A percentile compares a stretch with the other conserved stretches of the same genome.
Conservation (phyloP, 2,888 invertebrate genomes). For the Cybosia mesomella region DNA sequence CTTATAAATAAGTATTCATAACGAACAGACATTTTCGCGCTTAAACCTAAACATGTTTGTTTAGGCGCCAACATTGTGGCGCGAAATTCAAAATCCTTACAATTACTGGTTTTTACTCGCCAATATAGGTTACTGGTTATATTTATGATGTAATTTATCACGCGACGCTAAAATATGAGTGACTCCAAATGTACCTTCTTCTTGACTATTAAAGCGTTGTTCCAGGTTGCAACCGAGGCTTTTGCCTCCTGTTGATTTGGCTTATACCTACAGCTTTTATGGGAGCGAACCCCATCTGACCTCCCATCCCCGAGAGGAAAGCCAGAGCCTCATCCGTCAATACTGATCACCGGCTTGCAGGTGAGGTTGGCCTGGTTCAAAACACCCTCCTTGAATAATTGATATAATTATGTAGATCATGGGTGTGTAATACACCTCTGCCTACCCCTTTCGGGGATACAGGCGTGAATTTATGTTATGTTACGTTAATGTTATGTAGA, state of each 20-base stretch:
- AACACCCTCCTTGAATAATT: not conserved
- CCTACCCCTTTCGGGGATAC: too few species aligned
- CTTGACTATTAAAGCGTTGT: not conserved
- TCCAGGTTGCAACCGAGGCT: not conserved
- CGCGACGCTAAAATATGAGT: not conserved
- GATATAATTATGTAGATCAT: too few species aligned
- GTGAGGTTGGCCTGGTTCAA: not conserved
- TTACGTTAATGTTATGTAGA: too few species aligned
- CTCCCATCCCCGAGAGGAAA: too few species aligned
- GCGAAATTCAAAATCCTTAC: not conserved
- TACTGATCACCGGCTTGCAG: not conserved
- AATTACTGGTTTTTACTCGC: slow-evolving; percentile 6
- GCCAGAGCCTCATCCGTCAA: not conserved
- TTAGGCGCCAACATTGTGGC: slow-evolving; percentile 12
- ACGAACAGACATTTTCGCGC: slow-evolving; percentile 17
- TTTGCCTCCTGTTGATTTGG: too few species aligned
- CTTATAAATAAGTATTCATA: slow-evolving; percentile 10
- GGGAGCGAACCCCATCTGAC: too few species aligned
- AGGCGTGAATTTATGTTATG: too few species aligned
- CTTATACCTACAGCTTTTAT: too few species aligned
- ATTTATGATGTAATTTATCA: not conserved
- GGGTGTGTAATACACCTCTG: too few species aligned
- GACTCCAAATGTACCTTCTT: not conserved
- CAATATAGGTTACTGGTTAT: slow-evolving; percentile 1
- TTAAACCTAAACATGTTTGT: slow-evolving; percentile 16